Evolutionary conservation across 1,140 invertebrate species (phyloP).

Genomic region (Epicauta chinensis): DNA sequence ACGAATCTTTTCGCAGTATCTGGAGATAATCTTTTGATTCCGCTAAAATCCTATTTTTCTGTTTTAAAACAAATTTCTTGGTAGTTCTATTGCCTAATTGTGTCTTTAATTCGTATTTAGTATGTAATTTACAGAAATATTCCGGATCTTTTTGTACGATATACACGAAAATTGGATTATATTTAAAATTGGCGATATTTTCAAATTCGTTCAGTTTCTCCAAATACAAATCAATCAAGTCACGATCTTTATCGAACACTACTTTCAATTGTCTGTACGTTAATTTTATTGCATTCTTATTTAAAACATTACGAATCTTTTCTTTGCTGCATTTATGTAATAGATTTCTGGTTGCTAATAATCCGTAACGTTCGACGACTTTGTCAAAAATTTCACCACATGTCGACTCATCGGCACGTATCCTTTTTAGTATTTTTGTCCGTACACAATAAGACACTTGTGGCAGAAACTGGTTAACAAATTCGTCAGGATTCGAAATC

Average conservation of each 20-base stretch:
- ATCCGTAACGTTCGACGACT: not conserved
- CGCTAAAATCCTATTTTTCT: not conserved
- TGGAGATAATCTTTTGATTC: not conserved
- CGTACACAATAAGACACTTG: not conserved
- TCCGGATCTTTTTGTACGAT: slow-evolving; percentile 5
- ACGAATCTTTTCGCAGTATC: not conserved
- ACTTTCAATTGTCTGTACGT: not conserved
- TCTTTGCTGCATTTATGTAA: not conserved
- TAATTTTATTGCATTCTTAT: not conserved
- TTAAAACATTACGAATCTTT: not conserved
- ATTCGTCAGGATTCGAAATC: not conserved
- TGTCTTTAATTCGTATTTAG: slow-evolving; percentile 2
- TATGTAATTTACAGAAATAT: slow-evolving; percentile 1
- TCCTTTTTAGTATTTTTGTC: slow-evolving; percentile 1
- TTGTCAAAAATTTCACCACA: slow-evolving; percentile 5
- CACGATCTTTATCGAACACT: slow-evolving; percentile 5
- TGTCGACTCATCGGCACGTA: not conserved
- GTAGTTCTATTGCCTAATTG: slow-evolving; percentile 1
- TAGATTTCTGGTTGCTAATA: slow-evolving; percentile 1
- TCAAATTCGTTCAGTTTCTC: not conserved
- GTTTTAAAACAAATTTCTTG: not conserved
- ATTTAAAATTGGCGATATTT: not conserved
- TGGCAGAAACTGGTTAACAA: not conserved
- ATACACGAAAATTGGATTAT: slow-evolving; percentile 1
- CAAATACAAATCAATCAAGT: not conserved